Base-by-base conservation (phyloP, 2,888 invertebrate species). In the Drosophila nigricruria region DNA sequence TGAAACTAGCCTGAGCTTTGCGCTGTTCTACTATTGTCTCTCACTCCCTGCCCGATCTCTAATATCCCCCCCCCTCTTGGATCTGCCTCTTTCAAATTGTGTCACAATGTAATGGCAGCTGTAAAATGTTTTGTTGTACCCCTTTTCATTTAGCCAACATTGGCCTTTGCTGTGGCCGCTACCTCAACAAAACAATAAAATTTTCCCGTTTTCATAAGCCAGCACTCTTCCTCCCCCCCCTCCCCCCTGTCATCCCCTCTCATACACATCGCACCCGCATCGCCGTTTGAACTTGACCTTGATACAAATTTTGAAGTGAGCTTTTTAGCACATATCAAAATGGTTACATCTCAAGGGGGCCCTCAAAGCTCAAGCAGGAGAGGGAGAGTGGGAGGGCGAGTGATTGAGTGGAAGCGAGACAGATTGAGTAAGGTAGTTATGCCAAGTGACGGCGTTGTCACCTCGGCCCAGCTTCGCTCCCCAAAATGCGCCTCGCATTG, bases 301-400 rank as follows among this genome's bases (percentile, higher is more conserved):
- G 88, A 83, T 89, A 88, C 47, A 81, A 77, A 61, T 63, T 82
- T 86, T 88, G 81, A 82, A 88, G 86, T 89, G 88, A 85, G 86
- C 88, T 89, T 87, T 87, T 89, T 81, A 85, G 77, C 81, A 88
- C 88, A 88, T 81, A 88, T 86, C 88, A 88, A 82, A 87, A 82
- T 71, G 80, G 85, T 81, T 73, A 85, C 88, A 89, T 84, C 85
- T 89, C 88, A 88, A 82, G 80, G 82, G 83, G 79, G 61, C 70
- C 56, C 75, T 77, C 52, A 18, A 36, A 59, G 53, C 67, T 38
- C 9, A 10, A 25, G 20, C 10, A 16, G 9, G 16, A 16, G 45
- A 4, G 23, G 10, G 9, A 5, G 10, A 36, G 47, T 30, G 6
- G 18, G 8, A 34, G 47, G 18, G 59, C n/a, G n/a, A 47, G 10